Base-by-base conservation (phyloP, 2,113 vertebrate genomes). In the Otus sunia region DNA sequence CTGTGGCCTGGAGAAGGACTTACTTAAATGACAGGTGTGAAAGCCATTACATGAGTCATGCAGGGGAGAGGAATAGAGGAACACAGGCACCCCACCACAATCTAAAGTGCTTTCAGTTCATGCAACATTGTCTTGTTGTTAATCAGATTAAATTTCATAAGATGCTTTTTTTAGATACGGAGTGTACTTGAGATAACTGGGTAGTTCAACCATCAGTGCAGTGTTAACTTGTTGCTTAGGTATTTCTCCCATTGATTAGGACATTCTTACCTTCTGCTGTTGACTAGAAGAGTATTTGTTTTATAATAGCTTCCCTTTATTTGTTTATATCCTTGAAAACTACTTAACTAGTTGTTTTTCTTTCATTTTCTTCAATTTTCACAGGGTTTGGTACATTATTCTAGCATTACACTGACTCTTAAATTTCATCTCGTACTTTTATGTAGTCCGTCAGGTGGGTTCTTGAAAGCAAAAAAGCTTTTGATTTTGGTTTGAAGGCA, bases 81-180 rank as follows among this genome's bases (percentile, higher is more conserved):
- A 36, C 53, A 14, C 2, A 6, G 81, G 62, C 59, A 60, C 26
- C 32, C 91, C 20, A 37, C 67, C 50, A 55, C 68, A 45, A 0
- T 79, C 67, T 88, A 5, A 82, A 86, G 58, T 60, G 86, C 72
- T 74, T 92, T 90, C 80, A 94, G 36, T 92, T 86, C 34, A 41
- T 74, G n/a, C 68, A 95, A 17, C 34, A 16, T 73, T 71, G 58
- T 45, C 69, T 93, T 1, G 3, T 89, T 73, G 66, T 71, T 95
- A 73, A 76, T 96, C 71, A 90, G 89, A 83, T 91, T 71, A 63
- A 95, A 79, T 92, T 58, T 88, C 68, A 21, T n/a, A 64, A 82
- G 59, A 41, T 68, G 52, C n/a, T 86, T 93, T 80, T 90, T 96
- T 91, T 83, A 86, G 84, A 36, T 64, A 36, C 25, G 39, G 60